Evolutionary conservation across 2,113 vertebrate genomes (phyloP).

Genomic region (Neolamprologus fasciatus): DNA sequence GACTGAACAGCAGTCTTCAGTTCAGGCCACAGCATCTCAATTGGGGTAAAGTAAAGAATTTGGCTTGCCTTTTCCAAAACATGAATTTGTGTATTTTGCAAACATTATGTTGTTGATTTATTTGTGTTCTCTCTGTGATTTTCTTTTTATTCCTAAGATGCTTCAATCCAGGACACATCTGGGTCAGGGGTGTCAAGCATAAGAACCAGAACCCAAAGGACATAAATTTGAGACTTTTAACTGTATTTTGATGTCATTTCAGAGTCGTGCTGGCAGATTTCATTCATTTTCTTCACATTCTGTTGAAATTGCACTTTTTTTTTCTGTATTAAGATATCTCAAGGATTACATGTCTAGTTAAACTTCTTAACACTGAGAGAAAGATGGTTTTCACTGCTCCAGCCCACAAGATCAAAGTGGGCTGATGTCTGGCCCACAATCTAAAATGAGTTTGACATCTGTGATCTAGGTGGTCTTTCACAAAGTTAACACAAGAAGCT

Average conservation of each 20-base stretch:
- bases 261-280: not conserved
- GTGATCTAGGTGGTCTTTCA: not conserved
- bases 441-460: not conserved
- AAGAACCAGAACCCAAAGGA: not conserved
- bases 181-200: not conserved
- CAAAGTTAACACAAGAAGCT: not conserved
- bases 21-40: not conserved
- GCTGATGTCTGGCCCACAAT: not conserved
- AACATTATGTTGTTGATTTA: not conserved
- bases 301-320: not conserved
- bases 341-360: not conserved
- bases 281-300: not conserved
- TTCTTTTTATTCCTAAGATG: not conserved
- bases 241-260: not conserved
- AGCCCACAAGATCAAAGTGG: not conserved
- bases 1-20: not conserved
- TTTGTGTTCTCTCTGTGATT: not conserved
- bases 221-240: not conserved
- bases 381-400: not conserved
- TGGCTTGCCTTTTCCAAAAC: not conserved
- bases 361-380: not conserved
- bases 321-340: not conserved
- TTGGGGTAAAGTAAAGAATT: not conserved
- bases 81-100: not conserved
- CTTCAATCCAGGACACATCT: not conserved